Conservation (phyloP, 2,113 vertebrate species). For the Notechis scutatus region DNA sequence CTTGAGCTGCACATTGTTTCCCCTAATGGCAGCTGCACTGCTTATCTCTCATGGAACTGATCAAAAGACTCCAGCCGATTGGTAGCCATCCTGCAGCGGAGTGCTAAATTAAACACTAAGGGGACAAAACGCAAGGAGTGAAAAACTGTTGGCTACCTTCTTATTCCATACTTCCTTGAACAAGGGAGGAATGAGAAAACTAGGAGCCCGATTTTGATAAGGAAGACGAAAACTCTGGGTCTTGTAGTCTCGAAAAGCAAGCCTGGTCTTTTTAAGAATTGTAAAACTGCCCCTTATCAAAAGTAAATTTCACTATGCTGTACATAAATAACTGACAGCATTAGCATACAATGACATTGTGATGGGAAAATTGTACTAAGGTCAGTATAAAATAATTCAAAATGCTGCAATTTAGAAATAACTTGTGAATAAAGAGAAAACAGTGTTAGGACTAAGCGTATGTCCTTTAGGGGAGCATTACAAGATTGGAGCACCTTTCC, state of each 20-base stretch:
- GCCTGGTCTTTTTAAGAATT: not conserved
- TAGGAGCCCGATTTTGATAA: not conserved
- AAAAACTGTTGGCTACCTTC: not conserved
- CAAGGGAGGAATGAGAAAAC: not conserved
- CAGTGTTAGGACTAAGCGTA: not conserved
- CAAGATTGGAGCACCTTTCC: not conserved
- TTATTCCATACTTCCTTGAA: not conserved
- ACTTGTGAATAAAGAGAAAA: not conserved
- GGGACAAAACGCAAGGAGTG: not conserved
- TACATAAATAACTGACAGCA: not conserved
- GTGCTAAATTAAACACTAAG: conserved; percentile 35
- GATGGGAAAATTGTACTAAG: not conserved
- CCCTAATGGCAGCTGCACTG: conserved; percentile 35
- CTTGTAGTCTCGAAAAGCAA: not conserved
- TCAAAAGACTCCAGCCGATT: conserved; percentile 57
- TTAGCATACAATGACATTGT: not conserved
- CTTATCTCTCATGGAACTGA: conserved; percentile 47
- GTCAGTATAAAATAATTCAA: not conserved
- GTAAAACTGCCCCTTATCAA: not conserved
- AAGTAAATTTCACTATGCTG: not conserved
- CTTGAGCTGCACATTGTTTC: conserved; percentile 5
- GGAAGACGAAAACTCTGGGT: not conserved
- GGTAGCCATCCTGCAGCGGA: conserved; percentile 46
- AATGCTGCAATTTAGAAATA: not conserved
- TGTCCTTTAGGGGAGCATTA: not conserved